Percentiles rank a stretch among this genome's conserved stretches.
These are phyloP conservation scores for Rattus rattus DNA, from an alignment of 2,113 vertebrate species.

Conservation along the genomic window DNA sequence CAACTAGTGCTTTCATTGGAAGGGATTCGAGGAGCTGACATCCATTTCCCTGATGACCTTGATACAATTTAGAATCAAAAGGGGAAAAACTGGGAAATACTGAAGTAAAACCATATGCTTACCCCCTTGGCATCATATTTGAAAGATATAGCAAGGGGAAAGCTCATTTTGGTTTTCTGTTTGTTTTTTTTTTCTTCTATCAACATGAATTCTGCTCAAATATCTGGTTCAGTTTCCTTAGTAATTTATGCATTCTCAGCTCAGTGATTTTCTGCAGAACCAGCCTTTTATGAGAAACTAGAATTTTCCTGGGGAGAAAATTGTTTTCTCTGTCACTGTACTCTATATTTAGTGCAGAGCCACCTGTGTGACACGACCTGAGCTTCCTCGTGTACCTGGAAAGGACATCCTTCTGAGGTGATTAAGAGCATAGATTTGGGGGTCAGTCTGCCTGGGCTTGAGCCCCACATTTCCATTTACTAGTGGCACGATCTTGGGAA, in stretches of 20 bases:
- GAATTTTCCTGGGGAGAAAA: constrained; percentile 78
- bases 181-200: constrained; percentile 66
- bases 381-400: background rate
- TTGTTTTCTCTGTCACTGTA: constrained; percentile 74
- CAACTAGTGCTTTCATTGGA: background rate
- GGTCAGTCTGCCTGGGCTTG: constrained; percentile 14
- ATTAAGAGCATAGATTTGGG: constrained; percentile 6
- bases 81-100: constrained; percentile 14
- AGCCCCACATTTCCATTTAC: constrained; percentile 56
- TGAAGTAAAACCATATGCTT: constrained; percentile 62
- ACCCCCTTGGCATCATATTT: constrained; percentile 61
- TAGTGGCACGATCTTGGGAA: constrained; percentile 32
- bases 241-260: constrained; percentile 81
- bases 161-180: constrained; percentile 23
- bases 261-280: constrained; percentile 77
- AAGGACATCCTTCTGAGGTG: constrained; percentile 20
- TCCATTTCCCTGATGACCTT: constrained; percentile 17
- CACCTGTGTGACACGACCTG: constrained; percentile 72
- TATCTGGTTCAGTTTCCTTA: constrained; percentile 77
- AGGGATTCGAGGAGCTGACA: background rate
- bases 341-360: constrained; percentile 75
- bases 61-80: constrained; percentile 30
- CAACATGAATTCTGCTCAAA: constrained; percentile 75
- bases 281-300: constrained; percentile 79
- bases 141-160: constrained; percentile 62